These are phyloP conservation scores for Mycalesis mineus DNA, from an alignment of 2,888 invertebrate genomes.

Conservation along the genomic window DNA sequence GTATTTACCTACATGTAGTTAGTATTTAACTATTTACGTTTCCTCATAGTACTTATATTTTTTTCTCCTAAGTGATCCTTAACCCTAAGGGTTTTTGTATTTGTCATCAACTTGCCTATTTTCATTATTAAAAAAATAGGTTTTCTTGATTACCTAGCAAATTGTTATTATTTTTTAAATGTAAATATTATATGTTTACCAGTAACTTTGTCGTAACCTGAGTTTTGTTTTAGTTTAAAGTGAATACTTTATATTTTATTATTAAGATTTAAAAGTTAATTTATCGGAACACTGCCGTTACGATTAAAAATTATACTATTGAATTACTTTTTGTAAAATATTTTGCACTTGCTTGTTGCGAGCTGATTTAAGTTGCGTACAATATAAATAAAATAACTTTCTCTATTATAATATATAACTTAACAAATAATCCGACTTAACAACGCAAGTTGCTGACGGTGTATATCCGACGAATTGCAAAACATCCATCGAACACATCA, in stretches of 20 bases:
- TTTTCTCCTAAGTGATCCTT: constrained; percentile 23
- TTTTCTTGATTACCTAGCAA: constrained; percentile 15
- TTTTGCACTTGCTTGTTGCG: constrained; percentile 15
- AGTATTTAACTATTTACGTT: constrained; percentile 41
- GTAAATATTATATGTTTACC: neutral
- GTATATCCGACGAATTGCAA: too few species aligned
- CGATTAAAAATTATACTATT: neutral
- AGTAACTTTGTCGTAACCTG: neutral
- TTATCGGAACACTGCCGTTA: neutral
- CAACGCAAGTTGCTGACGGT: too few species aligned
- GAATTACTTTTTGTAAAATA: constrained; percentile 7
- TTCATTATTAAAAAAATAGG: neutral
- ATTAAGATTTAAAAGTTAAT: neutral
- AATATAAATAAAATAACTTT: neutral
- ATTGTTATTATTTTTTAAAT: constrained; percentile 14
- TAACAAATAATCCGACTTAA: neutral
- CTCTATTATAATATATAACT: neutral
- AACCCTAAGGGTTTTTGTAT: constrained; percentile 14
- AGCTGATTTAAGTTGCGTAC: constrained; percentile 20
- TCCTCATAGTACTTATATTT: constrained; percentile 19
- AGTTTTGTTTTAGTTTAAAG: neutral
- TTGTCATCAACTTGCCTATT: neutral
- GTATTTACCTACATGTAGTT: constrained; percentile 54
- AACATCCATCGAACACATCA: too few species aligned
- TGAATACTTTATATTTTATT: neutral